Conservation (phyloP, 2,888 invertebrate species). For the Bombyx huttoni region DNA sequence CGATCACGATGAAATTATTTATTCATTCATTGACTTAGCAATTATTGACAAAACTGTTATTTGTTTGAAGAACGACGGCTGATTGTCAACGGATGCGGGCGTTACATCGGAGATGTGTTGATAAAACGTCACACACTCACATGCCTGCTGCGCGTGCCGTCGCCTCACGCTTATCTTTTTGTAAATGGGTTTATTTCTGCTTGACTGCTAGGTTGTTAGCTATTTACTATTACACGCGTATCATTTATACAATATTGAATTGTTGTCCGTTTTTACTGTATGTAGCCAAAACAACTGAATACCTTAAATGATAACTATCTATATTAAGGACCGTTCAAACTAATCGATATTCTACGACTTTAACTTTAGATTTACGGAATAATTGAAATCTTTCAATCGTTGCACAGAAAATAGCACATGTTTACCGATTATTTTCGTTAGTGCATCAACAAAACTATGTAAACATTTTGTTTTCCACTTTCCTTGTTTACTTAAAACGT, state of each 20-base stretch:
- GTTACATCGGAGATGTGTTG: conserved; percentile 19
- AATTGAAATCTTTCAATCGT: too few species aligned
- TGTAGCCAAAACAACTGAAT: neutral
- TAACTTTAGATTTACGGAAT: too few species aligned
- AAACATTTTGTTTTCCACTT: neutral
- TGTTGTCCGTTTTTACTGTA: neutral
- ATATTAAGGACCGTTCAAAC: neutral
- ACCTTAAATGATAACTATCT: neutral
- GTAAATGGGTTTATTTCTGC: neutral
- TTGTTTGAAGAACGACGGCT: conserved; percentile 5
- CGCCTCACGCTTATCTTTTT: conserved; percentile 26
- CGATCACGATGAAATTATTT: neutral
- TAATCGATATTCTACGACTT: too few species aligned
- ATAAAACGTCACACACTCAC: conserved; percentile 21
- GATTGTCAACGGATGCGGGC: conserved; percentile 20
- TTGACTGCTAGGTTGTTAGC: neutral
- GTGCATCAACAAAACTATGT: conserved; percentile 2
- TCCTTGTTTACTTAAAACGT: neutral
- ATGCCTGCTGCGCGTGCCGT: conserved; percentile 32
- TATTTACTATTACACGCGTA: neutral
- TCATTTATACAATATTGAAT: neutral
- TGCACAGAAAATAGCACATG: neutral
- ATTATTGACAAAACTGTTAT: conserved; percentile 1
- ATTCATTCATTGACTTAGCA: neutral
- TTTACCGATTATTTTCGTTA: neutral